Conservation (phyloP, 2,113 vertebrate genomes). For the Uria aalge region DNA sequence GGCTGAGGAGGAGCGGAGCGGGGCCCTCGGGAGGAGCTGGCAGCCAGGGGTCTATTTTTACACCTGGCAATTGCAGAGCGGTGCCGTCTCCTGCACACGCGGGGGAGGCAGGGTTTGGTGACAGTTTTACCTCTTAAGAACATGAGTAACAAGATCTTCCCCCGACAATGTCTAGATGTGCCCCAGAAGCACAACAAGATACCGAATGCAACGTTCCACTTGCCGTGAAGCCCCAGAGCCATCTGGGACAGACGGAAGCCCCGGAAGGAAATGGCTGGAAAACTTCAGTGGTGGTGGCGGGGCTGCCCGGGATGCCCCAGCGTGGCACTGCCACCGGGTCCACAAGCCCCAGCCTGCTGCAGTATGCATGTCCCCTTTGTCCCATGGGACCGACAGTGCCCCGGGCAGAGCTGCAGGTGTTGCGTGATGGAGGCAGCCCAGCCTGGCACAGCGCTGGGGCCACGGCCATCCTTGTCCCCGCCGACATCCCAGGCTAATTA, state of each 20-base stretch:
- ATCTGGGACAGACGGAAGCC: neutral
- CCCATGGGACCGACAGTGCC: fast-evolving
- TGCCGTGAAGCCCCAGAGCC: neutral
- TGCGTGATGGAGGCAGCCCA: neutral
- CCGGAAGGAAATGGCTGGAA: neutral
- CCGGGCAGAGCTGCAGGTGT: neutral
- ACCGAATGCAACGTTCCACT: fast-evolving
- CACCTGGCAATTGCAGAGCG: fast-evolving
- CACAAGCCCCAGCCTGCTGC: neutral
- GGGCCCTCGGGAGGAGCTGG: neutral
- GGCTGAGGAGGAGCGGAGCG: neutral
- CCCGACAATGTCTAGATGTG: fast-evolving
- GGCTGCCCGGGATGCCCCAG: neutral
- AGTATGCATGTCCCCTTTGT: too few relatives aligned
- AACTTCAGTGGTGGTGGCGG: neutral
- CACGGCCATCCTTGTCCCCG: neutral
- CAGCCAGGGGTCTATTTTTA: neutral
- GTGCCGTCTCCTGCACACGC: fast-evolving
- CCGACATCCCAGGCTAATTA: neutral
- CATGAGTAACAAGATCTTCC: neutral
- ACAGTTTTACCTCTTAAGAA: neutral
- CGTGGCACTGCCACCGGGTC: neutral
- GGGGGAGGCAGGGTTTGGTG: neutral
- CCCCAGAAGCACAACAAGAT: neutral
- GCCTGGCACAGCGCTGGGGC: neutral